Evolutionary conservation across 2,888 invertebrate genomes (phyloP).

Genomic region (Agrenia bidenticulata): DNA sequence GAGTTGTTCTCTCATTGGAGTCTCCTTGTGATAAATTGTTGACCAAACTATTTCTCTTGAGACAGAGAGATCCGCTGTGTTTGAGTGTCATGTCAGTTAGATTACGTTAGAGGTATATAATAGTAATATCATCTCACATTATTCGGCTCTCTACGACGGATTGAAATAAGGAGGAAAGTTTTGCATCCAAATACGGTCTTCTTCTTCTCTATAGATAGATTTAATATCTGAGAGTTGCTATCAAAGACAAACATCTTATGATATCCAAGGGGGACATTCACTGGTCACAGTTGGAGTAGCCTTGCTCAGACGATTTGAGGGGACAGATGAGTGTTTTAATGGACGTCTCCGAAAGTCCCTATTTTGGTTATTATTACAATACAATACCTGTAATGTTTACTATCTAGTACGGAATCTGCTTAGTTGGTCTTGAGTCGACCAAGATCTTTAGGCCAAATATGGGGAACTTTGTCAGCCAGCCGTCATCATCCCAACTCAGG

Average conservation of each 20-base stretch:
- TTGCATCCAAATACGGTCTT: constrained; percentile 18
- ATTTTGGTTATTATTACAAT: too few relatives aligned
- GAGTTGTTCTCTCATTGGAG: constrained; percentile 12
- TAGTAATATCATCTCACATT: too few relatives aligned
- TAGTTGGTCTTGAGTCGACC: not conserved
- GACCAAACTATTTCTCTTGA: constrained; percentile 1
- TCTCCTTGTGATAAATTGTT: constrained; percentile 19
- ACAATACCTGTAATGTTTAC: not conserved
- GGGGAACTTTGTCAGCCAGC: constrained; percentile 21
- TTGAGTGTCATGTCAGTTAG: too few relatives aligned
- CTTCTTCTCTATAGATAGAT: constrained; percentile 11
- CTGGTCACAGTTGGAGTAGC: not conserved
- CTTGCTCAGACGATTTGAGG: not conserved
- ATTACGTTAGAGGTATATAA: too few relatives aligned
- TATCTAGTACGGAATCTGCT: not conserved
- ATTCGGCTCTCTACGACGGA: too few relatives aligned
- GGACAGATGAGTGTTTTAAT: too few relatives aligned
- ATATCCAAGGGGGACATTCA: not conserved
- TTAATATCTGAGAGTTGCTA: not conserved
- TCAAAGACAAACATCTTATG: constrained; percentile 3
- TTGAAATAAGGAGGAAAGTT: constrained; percentile 6
- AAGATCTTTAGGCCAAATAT: constrained; percentile 22
- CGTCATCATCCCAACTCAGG: constrained; percentile 21
- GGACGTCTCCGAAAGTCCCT: too few relatives aligned
- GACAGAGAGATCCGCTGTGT: not conserved